These are phyloP conservation scores for Poecile atricapillus DNA, from an alignment of 2,113 vertebrate genomes.

Conservation along the genomic window DNA sequence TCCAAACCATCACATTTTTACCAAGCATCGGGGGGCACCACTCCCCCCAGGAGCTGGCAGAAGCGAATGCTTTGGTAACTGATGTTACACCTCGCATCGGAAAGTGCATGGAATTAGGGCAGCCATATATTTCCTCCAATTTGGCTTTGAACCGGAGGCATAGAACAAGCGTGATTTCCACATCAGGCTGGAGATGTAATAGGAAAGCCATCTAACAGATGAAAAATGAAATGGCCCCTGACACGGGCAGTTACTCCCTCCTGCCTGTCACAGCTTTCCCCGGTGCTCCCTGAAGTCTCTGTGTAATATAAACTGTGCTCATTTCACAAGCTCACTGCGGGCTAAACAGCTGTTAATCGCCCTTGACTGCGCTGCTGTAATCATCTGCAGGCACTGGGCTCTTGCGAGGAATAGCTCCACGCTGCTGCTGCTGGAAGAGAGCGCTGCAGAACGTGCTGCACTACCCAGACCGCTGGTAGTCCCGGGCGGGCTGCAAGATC, in stretches of 20 bases:
- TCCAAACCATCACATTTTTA: background rate
- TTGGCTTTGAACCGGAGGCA: background rate
- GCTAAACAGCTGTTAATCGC: background rate
- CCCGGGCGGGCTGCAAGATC: background rate
- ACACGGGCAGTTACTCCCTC: background rate
- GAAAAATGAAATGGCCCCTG: conserved; percentile 11
- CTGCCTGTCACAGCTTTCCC: background rate
- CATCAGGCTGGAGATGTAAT: background rate
- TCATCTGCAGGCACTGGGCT: background rate
- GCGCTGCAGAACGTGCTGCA: fast-evolving
- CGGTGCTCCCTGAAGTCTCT: background rate
- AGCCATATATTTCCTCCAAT: conserved; percentile 11
- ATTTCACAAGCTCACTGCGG: background rate
- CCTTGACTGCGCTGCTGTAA: background rate
- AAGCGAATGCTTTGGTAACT: fast-evolving
- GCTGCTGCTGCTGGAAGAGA: background rate
- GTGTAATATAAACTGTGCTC: background rate
- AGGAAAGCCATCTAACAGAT: conserved; percentile 19
- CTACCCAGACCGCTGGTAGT: background rate
- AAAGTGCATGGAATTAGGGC: background rate
- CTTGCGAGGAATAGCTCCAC: background rate
- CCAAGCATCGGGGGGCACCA: background rate
- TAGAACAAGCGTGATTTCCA: background rate
- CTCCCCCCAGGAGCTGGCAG: background rate
- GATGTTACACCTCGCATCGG: background rate